Evolutionary conservation across 2,797 vertebrate genomes (phyloP).

Genomic region (Novumbra hubbsi): DNA sequence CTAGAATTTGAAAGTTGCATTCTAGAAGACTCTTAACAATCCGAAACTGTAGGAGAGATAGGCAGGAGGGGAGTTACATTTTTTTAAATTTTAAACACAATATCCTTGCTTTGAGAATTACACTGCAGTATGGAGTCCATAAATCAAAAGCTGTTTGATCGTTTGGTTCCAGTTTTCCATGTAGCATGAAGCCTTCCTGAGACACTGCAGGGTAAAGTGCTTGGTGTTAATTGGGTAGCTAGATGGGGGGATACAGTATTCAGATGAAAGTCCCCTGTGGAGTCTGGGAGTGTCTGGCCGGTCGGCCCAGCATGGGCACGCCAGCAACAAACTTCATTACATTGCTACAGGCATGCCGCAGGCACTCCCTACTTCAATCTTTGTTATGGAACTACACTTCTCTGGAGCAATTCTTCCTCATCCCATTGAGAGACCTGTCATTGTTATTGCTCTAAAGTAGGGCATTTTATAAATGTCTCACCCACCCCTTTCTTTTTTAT

Average conservation of each 20-base stretch:
- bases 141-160: slow-evolving; percentile 9
- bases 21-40: neutral
- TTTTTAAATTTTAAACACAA: neutral
- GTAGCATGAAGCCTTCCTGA: neutral
- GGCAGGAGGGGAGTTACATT: neutral
- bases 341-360: slow-evolving; percentile 8
- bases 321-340: slow-evolving; percentile 9
- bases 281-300: neutral
- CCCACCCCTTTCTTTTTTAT: too few relatives aligned
- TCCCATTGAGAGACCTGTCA: neutral
- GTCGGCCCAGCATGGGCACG: slow-evolving; percentile 7
- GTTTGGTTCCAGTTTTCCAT: neutral
- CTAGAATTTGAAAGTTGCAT: neutral
- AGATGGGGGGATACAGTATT: slow-evolving; percentile 2
- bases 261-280: slow-evolving; percentile 11
- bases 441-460: slow-evolving; percentile 3
- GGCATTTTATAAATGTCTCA: too few relatives aligned
- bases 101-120: neutral
- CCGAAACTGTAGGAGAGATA: neutral
- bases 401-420: neutral
- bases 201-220: slow-evolving; percentile 1
- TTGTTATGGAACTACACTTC: neutral
- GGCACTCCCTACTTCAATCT: neutral
- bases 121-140: slow-evolving; percentile 8
- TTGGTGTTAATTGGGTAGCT: slow-evolving; percentile 8